Evolutionary conservation across 2,888 invertebrate species (phyloP).

Genomic region (Ephialtes manifestator): DNA sequence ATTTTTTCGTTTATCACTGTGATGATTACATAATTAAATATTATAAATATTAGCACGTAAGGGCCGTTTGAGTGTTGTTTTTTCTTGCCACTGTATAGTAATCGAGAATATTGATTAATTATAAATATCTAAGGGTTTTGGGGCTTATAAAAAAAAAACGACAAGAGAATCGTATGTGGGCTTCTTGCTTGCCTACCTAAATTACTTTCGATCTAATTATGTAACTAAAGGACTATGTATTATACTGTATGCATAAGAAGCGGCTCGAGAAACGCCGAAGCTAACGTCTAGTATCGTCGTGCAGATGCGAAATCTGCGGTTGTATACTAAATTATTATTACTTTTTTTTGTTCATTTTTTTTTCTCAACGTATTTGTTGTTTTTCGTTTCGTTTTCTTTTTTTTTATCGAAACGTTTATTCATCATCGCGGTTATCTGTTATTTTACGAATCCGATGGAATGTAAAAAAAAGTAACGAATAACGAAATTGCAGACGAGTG

Average conservation of each 20-base stretch:
- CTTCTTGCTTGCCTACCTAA: constrained; percentile 77
- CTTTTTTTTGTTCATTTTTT: constrained; percentile 28
- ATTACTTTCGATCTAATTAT: constrained; percentile 79
- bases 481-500: constrained; percentile 58
- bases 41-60: constrained; percentile 82
- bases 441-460: constrained; percentile 56
- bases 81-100: constrained; percentile 81
- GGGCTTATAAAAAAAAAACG: constrained; percentile 75
- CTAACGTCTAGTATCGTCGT: constrained; percentile 72
- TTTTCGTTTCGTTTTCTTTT: constrained; percentile 18
- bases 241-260: constrained; percentile 76
- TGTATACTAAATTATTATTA: constrained; percentile 55
- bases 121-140: constrained; percentile 74
- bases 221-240: constrained; percentile 79
- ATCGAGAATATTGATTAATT: constrained; percentile 72
- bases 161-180: constrained; percentile 61
- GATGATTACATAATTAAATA: constrained; percentile 82
- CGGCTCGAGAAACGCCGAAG: constrained; percentile 71
- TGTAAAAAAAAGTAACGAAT: constrained; percentile 49
- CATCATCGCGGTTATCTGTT: constrained; percentile 48
- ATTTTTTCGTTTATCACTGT: constrained; percentile 84
- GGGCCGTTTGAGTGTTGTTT: constrained; percentile 82
- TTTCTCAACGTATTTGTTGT: constrained; percentile 24
- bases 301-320: constrained; percentile 68
- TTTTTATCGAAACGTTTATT: constrained; percentile 33